These are phyloP conservation scores for Tuta absoluta DNA, from an alignment of 2,888 invertebrate species.

Conservation along the genomic window DNA sequence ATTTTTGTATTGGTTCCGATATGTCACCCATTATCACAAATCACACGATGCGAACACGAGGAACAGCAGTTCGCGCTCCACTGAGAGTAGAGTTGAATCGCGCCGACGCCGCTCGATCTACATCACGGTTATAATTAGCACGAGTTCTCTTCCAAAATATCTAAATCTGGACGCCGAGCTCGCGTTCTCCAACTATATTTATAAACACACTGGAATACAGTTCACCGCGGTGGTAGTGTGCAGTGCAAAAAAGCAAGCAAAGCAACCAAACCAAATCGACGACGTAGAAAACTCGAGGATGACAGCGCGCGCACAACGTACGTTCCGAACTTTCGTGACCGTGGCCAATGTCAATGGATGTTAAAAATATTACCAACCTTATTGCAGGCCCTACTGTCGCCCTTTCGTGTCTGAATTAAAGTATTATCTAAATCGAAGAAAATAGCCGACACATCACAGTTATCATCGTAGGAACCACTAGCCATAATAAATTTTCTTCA, in stretches of 20 bases:
- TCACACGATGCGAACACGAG: slow-evolving; percentile 66
- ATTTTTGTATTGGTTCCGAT: slow-evolving; percentile 92
- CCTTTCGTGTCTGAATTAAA: slow-evolving; percentile 90
- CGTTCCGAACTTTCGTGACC: slow-evolving; percentile 69
- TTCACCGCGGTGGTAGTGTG: slow-evolving; percentile 57
- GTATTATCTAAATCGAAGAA: slow-evolving; percentile 96
- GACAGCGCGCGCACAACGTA: slow-evolving; percentile 71
- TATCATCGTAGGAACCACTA: slow-evolving; percentile 68
- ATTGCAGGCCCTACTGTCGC: slow-evolving; percentile 89
- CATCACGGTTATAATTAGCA: slow-evolving; percentile 80
- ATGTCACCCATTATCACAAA: slow-evolving; percentile 80
- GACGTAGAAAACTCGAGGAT: slow-evolving; percentile 55
- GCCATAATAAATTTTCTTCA: slow-evolving; percentile 58
- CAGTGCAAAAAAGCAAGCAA: slow-evolving; percentile 47
- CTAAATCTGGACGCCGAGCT: slow-evolving; percentile 81
- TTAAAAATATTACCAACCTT: slow-evolving; percentile 83
- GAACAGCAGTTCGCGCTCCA: slow-evolving; percentile 73
- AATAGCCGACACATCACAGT: slow-evolving; percentile 83
- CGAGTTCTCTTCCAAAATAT: slow-evolving; percentile 80
- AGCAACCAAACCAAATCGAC: slow-evolving; percentile 50
- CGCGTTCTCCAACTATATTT: slow-evolving; percentile 81
- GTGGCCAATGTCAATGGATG: slow-evolving; percentile 72
- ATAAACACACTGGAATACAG: slow-evolving; percentile 72
- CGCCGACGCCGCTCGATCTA: slow-evolving; percentile 67
- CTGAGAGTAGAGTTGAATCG: slow-evolving; percentile 71